phyloP scores from a whole-genome alignment of 2,888 invertebrate genomes.

The Campoplex capitator region DNA sequence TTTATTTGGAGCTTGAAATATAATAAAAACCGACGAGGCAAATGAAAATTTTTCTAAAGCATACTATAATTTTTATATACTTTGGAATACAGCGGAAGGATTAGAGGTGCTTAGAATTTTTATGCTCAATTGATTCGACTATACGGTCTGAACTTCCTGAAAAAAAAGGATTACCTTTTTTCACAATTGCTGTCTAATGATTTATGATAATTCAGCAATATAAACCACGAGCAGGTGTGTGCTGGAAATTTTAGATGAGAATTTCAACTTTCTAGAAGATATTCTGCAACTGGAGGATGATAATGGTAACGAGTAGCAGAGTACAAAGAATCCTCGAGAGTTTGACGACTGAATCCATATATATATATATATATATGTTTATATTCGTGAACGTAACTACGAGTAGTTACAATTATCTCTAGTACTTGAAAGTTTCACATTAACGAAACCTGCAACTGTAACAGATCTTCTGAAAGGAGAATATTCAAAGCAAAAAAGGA shows the following conservation, averaged over 20 bases:
- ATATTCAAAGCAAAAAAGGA: constrained; percentile 43
- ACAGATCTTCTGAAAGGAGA: constrained; percentile 11
- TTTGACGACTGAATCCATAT: constrained; percentile 7
- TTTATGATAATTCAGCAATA: constrained; percentile 38
- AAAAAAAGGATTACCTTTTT: constrained; percentile 2
- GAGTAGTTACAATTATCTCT: constrained; percentile 46
- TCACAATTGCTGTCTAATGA: constrained; percentile 26
- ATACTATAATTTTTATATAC: background rate
- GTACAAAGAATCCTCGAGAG: constrained; percentile 43
- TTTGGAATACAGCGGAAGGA: background rate
- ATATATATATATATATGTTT: background rate
- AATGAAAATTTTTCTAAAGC: background rate
- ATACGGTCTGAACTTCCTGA: background rate
- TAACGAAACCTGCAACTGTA: constrained; percentile 32
- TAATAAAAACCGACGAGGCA: too few relatives aligned
- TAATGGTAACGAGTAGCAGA: constrained; percentile 55
- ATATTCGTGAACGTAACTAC: background rate
- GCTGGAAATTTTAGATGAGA: constrained; percentile 42
- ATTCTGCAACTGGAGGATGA: constrained; percentile 60
- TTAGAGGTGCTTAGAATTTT: background rate
- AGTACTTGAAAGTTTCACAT: constrained; percentile 51
- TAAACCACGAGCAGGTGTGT: constrained; percentile 32
- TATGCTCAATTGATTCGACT: background rate
- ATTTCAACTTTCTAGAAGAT: constrained; percentile 58
- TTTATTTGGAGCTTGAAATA: too few relatives aligned